phyloP scores from a whole-genome alignment of 2,113 vertebrate genomes.

The Vicugna pacos region DNA sequence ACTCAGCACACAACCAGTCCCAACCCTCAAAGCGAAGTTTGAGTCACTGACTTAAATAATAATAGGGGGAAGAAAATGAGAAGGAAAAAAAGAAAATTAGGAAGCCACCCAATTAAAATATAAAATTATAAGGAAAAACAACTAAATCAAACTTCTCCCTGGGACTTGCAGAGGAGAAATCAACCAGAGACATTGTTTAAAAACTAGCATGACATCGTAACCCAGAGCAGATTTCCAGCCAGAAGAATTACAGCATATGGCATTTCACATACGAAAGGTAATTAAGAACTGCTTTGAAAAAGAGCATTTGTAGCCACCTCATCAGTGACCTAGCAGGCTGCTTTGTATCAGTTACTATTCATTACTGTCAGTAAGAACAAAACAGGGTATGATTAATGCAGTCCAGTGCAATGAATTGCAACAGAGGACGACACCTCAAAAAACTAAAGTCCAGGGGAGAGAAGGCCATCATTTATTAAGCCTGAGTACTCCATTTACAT shows the following conservation, averaged over 20 bases:
- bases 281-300: conserved; percentile 78
- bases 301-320: conserved; percentile 70
- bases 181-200: conserved; percentile 39
- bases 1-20: not conserved
- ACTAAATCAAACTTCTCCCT: conserved; percentile 14
- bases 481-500: not conserved
- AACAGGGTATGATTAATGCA: conserved; percentile 78
- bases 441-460: conserved; percentile 42
- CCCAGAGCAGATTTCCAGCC: conserved; percentile 55
- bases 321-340: conserved; percentile 76
- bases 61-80: not conserved
- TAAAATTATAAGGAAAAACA: conserved; percentile 41
- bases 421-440: conserved; percentile 24
- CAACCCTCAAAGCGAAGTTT: not conserved
- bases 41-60: not conserved
- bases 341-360: conserved; percentile 81
- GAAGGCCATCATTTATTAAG: conserved; percentile 54
- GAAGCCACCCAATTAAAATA: conserved; percentile 25
- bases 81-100: not conserved
- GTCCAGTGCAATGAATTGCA: conserved; percentile 65
- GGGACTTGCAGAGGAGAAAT: conserved; percentile 24
- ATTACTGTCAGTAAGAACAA: conserved; percentile 81
- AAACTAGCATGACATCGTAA: conserved; percentile 17
- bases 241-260: conserved; percentile 56
- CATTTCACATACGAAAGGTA: conserved; percentile 75